Conservation (phyloP, 2,113 vertebrate species). For the Tamias sibiricus region DNA sequence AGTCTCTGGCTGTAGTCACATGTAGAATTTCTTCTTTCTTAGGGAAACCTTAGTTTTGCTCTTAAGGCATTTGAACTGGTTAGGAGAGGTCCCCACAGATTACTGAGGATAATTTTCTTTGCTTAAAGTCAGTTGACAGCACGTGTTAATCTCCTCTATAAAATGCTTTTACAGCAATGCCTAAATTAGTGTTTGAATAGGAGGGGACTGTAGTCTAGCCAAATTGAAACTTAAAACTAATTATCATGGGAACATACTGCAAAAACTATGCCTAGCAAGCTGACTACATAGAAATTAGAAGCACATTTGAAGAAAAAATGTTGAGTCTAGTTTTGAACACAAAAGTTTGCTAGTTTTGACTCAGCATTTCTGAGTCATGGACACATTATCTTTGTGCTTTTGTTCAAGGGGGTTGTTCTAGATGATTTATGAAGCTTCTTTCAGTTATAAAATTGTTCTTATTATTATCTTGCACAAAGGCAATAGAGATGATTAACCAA, state of each 20-base stretch:
- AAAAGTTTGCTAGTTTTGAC: not conserved
- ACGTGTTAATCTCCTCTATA: not conserved
- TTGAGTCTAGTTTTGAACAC: not conserved
- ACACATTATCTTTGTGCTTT: not conserved
- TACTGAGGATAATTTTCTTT: not conserved
- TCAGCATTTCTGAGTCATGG: not conserved
- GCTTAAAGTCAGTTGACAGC: not conserved
- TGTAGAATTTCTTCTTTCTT: not conserved
- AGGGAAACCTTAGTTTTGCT: not conserved
- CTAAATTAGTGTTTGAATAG: not conserved
- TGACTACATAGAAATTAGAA: not conserved
- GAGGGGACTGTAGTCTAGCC: not conserved
- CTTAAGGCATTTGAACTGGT: not conserved
- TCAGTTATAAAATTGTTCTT: conserved; percentile 35
- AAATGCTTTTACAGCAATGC: not conserved
- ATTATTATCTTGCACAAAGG: not conserved
- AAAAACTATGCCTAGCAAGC: not conserved
- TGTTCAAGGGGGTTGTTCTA: not conserved
- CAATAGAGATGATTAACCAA: conserved; percentile 28
- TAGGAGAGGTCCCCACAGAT: not conserved
- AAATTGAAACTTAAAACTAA: not conserved
- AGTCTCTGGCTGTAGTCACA: not conserved
- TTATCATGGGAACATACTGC: not conserved
- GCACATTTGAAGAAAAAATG: not conserved
- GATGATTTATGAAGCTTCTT: not conserved